These are phyloP conservation scores for Lethocerus indicus DNA, from an alignment of 1,140 invertebrate genomes.

Conservation along the genomic window DNA sequence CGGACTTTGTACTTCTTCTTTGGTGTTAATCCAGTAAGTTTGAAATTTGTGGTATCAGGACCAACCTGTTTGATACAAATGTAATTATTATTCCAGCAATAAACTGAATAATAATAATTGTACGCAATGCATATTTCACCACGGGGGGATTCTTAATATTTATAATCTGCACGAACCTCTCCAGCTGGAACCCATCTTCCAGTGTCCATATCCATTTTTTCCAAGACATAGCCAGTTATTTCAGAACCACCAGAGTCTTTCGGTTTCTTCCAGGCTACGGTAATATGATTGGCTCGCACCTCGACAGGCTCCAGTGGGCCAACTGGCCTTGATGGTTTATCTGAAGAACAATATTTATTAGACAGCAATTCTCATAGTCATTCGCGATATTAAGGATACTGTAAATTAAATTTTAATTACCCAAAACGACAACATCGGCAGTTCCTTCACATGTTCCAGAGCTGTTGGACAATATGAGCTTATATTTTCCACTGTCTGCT, in stretches of 20 bases:
- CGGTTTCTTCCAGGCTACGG: constrained; percentile 87
- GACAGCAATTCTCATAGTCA: background rate
- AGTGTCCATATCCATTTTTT: constrained; percentile 91
- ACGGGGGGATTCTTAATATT: background rate
- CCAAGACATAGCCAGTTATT: constrained; percentile 88
- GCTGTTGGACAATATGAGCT: constrained; percentile 62
- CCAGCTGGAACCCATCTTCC: constrained; percentile 84
- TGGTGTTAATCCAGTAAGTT: constrained; percentile 81
- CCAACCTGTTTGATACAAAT: too few species aligned
- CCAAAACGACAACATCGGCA: constrained; percentile 76
- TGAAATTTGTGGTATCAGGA: constrained; percentile 53
- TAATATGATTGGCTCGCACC: constrained; percentile 78
- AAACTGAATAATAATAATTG: too few species aligned
- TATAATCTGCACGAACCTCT: constrained; percentile 35
- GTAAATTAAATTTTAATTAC: constrained; percentile 26
- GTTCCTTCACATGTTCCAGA: constrained; percentile 67
- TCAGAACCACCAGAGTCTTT: constrained; percentile 85
- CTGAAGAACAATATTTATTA: constrained; percentile 24
- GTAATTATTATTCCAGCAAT: too few species aligned
- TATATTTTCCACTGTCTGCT: constrained; percentile 81
- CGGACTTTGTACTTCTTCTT: constrained; percentile 98
- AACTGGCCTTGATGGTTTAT: constrained; percentile 68
- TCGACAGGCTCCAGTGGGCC: constrained; percentile 78
- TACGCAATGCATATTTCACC: too few species aligned
- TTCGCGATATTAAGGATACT: background rate